Base-by-base conservation (phyloP, 2,797 vertebrate species). In the Acanthopagrus latus region DNA sequence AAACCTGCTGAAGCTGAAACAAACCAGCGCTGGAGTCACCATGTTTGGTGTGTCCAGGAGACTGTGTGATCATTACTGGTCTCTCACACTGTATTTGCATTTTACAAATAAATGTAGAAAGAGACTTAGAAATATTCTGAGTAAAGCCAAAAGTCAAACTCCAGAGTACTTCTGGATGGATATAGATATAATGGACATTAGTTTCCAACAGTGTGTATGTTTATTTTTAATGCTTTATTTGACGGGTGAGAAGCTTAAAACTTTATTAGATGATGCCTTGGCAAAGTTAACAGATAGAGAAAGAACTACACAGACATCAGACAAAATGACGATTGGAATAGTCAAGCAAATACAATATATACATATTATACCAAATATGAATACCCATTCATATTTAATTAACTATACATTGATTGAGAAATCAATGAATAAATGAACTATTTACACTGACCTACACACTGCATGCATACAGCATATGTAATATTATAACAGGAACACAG, bases 1-100 rank as follows among this genome's bases (percentile, higher is more conserved):
- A 86, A 80, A 71, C 18, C 73, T 38, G 43, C 65, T 66, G 60
- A 57, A 62, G 58, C 48, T 73, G 2, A 67, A 50, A 63, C 25
- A 72, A 81, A 69, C 43, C 66, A 77, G 72, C n/a, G 4, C 64
- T 55, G 56, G 17, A 59, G 33, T 25, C 5, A 60, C 74, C 65
- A 80, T 82, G 64, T 83, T 73, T 75, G 64, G 83, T 54, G 20
- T 1, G 33, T 71, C 59, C n/a, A 58, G 16, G 11, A 62, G 29
- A 47, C 27, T 11, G 18, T 64, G 46, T 23, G 44, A 55, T 25
- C 25, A 67, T 23, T 71, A 33, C 21, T 33, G 27, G 4, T n/a
- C 12, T 64, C 62, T 67, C 27, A 38, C 12, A 64, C 14, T 51
- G 25, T n/a, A 57, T 63, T 65, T 27, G 0, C 2, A 3, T 27